Conservation (phyloP, 2,797 vertebrate genomes). For the Urosaurus nigricauda region DNA sequence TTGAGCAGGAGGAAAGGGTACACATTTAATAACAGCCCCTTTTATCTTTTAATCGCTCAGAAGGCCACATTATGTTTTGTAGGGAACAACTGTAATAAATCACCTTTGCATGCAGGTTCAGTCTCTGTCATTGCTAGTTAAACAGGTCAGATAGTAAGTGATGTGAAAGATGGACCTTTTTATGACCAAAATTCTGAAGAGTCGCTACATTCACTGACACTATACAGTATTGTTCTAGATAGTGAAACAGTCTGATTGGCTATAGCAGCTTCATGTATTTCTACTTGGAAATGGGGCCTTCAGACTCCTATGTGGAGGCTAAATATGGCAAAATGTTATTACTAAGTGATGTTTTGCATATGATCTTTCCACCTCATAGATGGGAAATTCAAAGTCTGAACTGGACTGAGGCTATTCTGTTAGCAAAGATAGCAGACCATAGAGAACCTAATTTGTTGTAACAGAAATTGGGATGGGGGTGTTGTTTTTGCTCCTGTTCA, state of each 20-base stretch:
- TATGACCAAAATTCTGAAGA: background rate
- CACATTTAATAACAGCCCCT: background rate
- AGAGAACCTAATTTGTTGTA: background rate
- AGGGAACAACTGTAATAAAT: background rate
- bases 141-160: background rate
- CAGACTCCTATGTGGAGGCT: background rate
- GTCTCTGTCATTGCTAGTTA: background rate
- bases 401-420: background rate
- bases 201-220: background rate
- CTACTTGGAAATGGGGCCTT: background rate
- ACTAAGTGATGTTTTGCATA: background rate
- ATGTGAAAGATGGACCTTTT: background rate
- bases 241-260: background rate
- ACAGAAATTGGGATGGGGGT: background rate
- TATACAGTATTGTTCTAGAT: no score
- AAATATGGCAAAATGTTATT: background rate
- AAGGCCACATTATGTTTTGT: background rate
- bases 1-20: background rate
- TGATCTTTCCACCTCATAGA: background rate
- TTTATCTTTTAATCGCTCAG: background rate
- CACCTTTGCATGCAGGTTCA: background rate
- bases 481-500: background rate
- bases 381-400: background rate
- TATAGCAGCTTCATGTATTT: background rate
- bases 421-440: background rate